Conservation (phyloP, 2,888 invertebrate genomes). For the Beris morrisii region DNA sequence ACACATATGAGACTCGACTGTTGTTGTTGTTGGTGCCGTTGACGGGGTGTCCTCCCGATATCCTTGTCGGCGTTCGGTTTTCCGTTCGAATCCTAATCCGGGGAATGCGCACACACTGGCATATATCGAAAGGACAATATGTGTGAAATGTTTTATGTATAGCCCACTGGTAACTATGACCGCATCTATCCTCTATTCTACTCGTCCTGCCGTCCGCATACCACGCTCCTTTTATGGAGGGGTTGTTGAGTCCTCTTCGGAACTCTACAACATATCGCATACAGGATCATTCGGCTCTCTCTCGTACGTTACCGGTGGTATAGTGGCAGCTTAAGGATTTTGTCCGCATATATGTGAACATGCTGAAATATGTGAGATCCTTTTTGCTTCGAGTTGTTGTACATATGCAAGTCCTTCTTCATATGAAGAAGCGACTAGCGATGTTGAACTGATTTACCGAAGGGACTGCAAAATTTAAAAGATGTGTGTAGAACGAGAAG, state of each 20-base stretch:
- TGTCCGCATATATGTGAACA: background rate
- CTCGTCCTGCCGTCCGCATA: background rate
- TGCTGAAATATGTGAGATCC: background rate
- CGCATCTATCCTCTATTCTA: background rate
- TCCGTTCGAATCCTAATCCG: slow-evolving; percentile 25
- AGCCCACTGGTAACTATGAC: background rate
- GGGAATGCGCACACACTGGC: background rate
- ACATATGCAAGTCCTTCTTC: slow-evolving; percentile 3
- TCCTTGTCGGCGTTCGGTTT: slow-evolving; percentile 18
- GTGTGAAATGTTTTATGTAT: slow-evolving; percentile 21
- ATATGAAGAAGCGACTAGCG: background rate
- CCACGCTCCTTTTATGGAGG: background rate
- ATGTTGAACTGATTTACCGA: slow-evolving; percentile 22
- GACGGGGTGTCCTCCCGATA: slow-evolving; percentile 20
- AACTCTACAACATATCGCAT: slow-evolving; percentile 7
- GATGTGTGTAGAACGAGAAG: slow-evolving; percentile 16
- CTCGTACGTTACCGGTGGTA: slow-evolving; percentile 22
- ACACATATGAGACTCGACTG: slow-evolving; percentile 21
- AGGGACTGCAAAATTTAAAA: slow-evolving; percentile 17
- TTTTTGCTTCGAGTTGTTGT: background rate
- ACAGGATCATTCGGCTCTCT: slow-evolving; percentile 12
- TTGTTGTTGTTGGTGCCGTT: slow-evolving; percentile 19
- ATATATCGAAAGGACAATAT: slow-evolving; percentile 6
- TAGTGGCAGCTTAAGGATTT: slow-evolving; percentile 16
- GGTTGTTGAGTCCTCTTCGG: background rate